phyloP scores from a whole-genome alignment of 2,113 vertebrate genomes.

The human (Homo sapiens) region DNA sequence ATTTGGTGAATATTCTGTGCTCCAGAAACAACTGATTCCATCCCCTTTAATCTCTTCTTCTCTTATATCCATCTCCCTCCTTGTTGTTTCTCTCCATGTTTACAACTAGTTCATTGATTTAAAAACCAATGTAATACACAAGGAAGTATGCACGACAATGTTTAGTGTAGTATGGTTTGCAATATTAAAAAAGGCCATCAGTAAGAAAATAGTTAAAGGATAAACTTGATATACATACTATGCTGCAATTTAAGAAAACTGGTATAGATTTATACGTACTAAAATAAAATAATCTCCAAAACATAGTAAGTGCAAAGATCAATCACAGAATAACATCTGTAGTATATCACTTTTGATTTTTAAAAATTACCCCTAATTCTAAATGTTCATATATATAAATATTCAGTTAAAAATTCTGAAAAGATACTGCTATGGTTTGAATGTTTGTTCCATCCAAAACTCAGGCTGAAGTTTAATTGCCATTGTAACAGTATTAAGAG shows the following conservation, averaged over 20 bases:
- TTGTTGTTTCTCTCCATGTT: not conserved
- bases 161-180: not conserved
- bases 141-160: not conserved
- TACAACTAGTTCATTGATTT: not conserved
- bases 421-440: not conserved
- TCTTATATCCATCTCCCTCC: not conserved
- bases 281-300: not conserved
- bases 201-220: not conserved
- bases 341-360: not conserved
- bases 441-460: not conserved
- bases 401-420: not conserved
- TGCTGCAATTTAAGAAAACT: conserved; percentile 3
- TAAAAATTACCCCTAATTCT: not conserved
- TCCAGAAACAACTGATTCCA: not conserved
- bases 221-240: not conserved
- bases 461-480: not conserved
- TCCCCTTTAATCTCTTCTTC: not conserved
- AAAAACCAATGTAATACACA: not conserved
- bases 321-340: not conserved
- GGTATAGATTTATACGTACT: not conserved
- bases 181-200: not conserved
- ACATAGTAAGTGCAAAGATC: not conserved
- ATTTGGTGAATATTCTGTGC: not conserved
- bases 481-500: not conserved
- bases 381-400: not conserved